phyloP scores from a whole-genome alignment of 1,140 invertebrate genomes.

The Thaumetopoea pityocampa region DNA sequence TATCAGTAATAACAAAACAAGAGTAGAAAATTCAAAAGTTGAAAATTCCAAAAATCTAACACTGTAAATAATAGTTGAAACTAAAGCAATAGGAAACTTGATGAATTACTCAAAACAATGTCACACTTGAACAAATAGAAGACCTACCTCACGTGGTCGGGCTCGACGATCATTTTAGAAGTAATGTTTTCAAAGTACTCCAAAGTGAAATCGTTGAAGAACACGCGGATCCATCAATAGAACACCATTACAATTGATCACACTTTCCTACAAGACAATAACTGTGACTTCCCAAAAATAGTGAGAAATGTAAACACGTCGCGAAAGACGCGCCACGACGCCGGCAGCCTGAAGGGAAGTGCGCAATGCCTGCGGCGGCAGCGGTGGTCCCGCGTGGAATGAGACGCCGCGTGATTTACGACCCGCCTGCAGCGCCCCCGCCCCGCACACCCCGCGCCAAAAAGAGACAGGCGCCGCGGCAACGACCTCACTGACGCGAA shows the following conservation, averaged over 20 bases:
- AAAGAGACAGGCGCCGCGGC: constrained; percentile 34
- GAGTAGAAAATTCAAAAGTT: constrained; percentile 4
- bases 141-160: constrained; percentile 67
- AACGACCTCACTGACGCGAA: constrained; percentile 15
- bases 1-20: too few relatives aligned
- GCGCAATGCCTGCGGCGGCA: constrained; percentile 65
- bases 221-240: constrained; percentile 57
- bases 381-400: constrained; percentile 73
- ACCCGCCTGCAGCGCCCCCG: constrained; percentile 70
- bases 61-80: background rate
- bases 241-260: constrained; percentile 43
- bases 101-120: constrained; percentile 29
- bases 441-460: constrained; percentile 50
- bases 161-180: constrained; percentile 71
- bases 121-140: constrained; percentile 49
- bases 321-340: constrained; percentile 65
- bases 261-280: constrained; percentile 50
- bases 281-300: constrained; percentile 46
- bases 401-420: constrained; percentile 74
- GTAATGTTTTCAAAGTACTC: constrained; percentile 59
- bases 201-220: constrained; percentile 32
- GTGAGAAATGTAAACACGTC: constrained; percentile 64
- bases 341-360: constrained; percentile 63
- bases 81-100: constrained; percentile 14
- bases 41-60: background rate